Base-by-base conservation (phyloP, 2,113 vertebrate genomes). In the Corythornis cristatus region DNA sequence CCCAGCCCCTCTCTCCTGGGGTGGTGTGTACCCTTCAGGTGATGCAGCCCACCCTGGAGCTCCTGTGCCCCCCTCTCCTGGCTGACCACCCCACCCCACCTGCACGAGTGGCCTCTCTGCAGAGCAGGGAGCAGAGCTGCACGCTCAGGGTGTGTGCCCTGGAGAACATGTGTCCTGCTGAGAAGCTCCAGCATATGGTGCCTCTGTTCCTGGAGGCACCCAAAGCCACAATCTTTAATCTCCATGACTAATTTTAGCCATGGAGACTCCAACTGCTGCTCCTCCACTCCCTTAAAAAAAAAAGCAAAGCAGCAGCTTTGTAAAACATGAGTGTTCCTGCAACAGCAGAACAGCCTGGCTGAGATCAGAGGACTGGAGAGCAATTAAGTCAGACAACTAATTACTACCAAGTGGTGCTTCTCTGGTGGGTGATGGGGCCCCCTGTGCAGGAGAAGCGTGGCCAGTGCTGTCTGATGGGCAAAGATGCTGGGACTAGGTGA, bases 231-330 rank as follows among this genome's bases (percentile, higher is more conserved):
- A 91, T 93, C 95, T 93, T 94, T 97, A 92, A 97, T 98, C 95
- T 97, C 95, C 93, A 93, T 84, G 96, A 97, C 95, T 97, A 96
- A 97, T 96, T 97, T 96, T 62, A 97, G 88, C 96, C 83, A 46
- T 56, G 33, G 51, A 96, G 92, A 88, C 82, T 96, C 93, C 64
- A 62, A 92, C 6, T 28, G 83, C 72, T 82, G 84, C 76, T 91
- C 83, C 92, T 43, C 60, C 62, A 56, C 82, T 92, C 19, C 16
- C 83, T 72, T 12, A 23, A 46, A 65, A 20, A 22, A 15, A 62
- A 20, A 48, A 43, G 31, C 54, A 12, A 17, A 33, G 28, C 40
- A 28, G 22, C 23, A 9, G 67, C 92, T 96, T 95, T 96, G 76
- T 95, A 89, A 93, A 83, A 88, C 88, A 95, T 91, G 75, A 95